These are phyloP conservation scores for Chrysolina haemoptera DNA, from an alignment of 2,888 invertebrate genomes.

Conservation along the genomic window DNA sequence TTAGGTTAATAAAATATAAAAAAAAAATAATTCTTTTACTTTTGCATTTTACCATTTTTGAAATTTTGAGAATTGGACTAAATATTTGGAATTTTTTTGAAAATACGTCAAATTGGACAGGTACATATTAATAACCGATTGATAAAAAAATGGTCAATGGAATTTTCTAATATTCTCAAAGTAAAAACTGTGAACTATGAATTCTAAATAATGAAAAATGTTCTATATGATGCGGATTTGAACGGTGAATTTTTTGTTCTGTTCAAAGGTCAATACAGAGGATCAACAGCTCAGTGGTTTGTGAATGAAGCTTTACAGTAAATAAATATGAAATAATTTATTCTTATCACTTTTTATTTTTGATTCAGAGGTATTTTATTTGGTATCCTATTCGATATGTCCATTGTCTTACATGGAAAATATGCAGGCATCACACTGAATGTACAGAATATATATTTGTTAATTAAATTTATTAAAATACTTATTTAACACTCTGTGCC, in stretches of 20 bases:
- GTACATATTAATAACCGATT: no score
- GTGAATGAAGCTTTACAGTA: conserved; percentile 23
- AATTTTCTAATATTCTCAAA: no score
- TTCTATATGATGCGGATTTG: no score
- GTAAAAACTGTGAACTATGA: no score
- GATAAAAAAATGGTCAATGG: no score
- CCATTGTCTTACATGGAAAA: neutral
- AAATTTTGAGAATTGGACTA: no score
- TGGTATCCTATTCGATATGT: conserved; percentile 26
- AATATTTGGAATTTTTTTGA: no score
- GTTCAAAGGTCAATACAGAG: neutral
- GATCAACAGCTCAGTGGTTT: neutral
- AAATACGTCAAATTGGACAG: no score
- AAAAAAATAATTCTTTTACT: no score
- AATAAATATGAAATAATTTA: conserved; percentile 30
- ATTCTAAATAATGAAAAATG: no score
- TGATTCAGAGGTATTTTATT: conserved; percentile 26
- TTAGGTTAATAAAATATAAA: no score
- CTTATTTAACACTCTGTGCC: neutral
- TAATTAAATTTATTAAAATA: conserved; percentile 11
- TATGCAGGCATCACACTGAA: neutral
- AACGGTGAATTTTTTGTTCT: neutral
- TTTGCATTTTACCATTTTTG: no score
- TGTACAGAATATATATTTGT: neutral
- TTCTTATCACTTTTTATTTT: conserved; percentile 6